Conservation (phyloP, 1,140 invertebrate genomes). For the Euura lappo region DNA sequence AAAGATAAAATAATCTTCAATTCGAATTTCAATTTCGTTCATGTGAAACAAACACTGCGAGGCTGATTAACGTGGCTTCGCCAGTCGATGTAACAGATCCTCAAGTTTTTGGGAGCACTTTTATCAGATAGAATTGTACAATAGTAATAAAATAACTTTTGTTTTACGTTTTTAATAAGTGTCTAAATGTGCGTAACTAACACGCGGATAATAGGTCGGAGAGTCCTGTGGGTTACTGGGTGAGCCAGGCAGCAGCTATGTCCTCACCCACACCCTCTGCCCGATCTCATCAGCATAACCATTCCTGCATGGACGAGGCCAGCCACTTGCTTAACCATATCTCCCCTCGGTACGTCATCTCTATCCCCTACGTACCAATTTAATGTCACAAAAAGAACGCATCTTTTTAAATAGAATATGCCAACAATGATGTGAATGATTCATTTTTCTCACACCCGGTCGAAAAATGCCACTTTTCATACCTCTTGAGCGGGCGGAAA, state of each 20-base stretch:
- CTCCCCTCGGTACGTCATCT: constrained; percentile 53
- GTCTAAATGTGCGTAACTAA: constrained; percentile 48
- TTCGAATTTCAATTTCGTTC: no score
- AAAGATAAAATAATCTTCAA: no score
- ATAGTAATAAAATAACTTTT: neutral
- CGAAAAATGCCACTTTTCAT: no score
- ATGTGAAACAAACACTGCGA: no score
- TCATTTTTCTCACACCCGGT: no score
- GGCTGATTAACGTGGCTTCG: no score
- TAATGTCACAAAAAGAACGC: neutral
- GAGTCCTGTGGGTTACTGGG: constrained; percentile 59
- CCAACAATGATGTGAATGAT: no score
- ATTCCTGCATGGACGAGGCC: constrained; percentile 57
- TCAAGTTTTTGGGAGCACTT: no score
- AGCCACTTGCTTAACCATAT: constrained; percentile 58
- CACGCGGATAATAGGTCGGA: constrained; percentile 53
- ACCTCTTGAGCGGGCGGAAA: no score
- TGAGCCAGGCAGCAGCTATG: constrained; percentile 58
- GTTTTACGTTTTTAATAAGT: constrained; percentile 27
- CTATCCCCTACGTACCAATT: constrained; percentile 12
- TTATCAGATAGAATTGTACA: no score
- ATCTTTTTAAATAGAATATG: no score
- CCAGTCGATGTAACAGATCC: no score
- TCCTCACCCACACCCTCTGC: constrained; percentile 56
- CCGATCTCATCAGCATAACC: constrained; percentile 53